phyloP scores from a whole-genome alignment of 53 echinoderm and acorn worm species.

The Echinometra lucunter region DNA sequence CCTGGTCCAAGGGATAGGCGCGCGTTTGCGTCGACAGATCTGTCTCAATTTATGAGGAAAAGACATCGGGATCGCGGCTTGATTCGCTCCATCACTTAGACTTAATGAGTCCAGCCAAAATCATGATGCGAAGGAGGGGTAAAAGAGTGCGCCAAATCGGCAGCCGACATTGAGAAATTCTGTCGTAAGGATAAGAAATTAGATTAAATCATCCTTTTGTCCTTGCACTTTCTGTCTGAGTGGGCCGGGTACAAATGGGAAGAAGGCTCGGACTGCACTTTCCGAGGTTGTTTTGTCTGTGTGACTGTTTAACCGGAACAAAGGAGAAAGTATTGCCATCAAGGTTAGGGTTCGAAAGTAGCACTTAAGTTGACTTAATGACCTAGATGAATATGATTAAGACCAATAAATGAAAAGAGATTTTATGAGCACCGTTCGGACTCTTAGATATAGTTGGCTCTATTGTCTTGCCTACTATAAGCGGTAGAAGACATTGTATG shows the following conservation, averaged over 20 bases:
- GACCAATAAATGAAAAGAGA: slow-evolving; percentile 1
- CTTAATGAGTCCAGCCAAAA: slow-evolving; percentile 53
- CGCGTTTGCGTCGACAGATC: slow-evolving; percentile 25
- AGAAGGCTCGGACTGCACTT: slow-evolving; percentile 14
- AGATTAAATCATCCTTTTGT: slow-evolving; percentile 52
- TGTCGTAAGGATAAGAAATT: slow-evolving; percentile 51
- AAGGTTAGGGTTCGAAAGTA: slow-evolving; percentile 29
- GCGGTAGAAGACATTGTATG: not conserved
- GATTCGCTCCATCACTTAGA: slow-evolving; percentile 50
- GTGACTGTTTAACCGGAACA: slow-evolving; percentile 39
- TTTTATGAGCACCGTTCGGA: slow-evolving; percentile 17
- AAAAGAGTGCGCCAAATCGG: slow-evolving; percentile 19
- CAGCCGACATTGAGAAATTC: slow-evolving; percentile 38
- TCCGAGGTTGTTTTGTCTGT: not conserved
- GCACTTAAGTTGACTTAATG: not conserved
- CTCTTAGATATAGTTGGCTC: not conserved
- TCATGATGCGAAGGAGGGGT: slow-evolving; percentile 42
- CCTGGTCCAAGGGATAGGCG: slow-evolving; percentile 8
- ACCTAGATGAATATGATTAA: slow-evolving; percentile 42
- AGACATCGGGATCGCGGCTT: slow-evolving; percentile 19
- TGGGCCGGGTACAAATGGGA: not conserved
- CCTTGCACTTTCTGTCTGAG: slow-evolving; percentile 55
- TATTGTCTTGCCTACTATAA: not conserved
- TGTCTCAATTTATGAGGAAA: slow-evolving; percentile 49
- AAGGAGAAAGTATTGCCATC: not conserved